A percentile compares a stretch with the other conserved stretches of the same genome.
phyloP scores from a whole-genome alignment of 2,888 invertebrate species.

The Steromphala cineraria region DNA sequence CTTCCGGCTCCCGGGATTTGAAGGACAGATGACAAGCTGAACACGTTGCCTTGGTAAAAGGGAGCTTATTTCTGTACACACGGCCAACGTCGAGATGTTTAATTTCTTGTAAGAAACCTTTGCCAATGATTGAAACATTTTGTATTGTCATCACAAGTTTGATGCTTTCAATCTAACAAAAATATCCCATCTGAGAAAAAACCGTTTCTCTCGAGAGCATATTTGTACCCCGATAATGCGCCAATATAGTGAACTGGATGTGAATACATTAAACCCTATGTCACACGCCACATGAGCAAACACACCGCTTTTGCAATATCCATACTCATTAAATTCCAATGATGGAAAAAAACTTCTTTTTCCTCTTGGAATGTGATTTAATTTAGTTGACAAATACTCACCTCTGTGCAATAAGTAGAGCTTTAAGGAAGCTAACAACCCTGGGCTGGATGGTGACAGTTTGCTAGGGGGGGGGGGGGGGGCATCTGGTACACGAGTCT shows the following conservation, averaged over 20 bases:
- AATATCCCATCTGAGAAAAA: background rate
- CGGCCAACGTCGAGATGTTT: background rate
- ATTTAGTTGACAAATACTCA: background rate
- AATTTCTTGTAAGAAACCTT: background rate
- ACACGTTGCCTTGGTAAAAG: background rate
- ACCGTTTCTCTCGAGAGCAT: background rate
- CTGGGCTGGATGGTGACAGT: no score
- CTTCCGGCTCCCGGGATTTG: background rate
- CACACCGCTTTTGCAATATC: background rate
- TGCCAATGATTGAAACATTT: background rate
- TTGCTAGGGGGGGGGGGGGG: no score
- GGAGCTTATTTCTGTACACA: background rate
- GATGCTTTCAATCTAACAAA: background rate
- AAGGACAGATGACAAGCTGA: background rate
- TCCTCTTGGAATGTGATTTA: background rate
- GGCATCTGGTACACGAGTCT: no score
- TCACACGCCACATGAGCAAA: background rate
- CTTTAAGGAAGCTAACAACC: no score
- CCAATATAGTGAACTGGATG: background rate
- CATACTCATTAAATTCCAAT: background rate
- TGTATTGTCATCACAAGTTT: background rate
- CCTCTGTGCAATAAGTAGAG: background rate
- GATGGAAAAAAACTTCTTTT: background rate
- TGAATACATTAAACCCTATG: background rate
- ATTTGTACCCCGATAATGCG: background rate